A percentile compares a stretch with the other conserved stretches of the same genome.
Evolutionary conservation across 2,888 invertebrate species (phyloP).

Genomic region (Cheilosia variabilis): DNA sequence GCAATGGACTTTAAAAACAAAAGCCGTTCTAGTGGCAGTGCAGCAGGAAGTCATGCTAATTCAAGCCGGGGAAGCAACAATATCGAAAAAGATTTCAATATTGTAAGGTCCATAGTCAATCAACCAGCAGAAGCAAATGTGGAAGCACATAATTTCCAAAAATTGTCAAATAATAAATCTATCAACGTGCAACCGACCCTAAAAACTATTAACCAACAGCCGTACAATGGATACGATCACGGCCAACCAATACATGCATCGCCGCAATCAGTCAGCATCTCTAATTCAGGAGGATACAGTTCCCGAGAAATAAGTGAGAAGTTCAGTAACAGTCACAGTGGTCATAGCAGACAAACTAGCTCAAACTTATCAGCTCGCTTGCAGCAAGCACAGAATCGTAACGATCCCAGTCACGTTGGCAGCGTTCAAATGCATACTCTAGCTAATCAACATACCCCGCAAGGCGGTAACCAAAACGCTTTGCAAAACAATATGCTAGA

Average conservation of each 20-base stretch:
- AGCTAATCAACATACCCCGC: constrained; percentile 79
- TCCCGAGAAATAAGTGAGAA: constrained; percentile 55
- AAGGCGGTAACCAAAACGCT: constrained; percentile 76
- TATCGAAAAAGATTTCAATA: constrained; percentile 49
- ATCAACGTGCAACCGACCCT: constrained; percentile 42
- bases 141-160: constrained; percentile 52
- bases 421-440: constrained; percentile 83
- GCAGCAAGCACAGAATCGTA: constrained; percentile 82
- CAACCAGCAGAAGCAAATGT: constrained; percentile 31
- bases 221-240: constrained; percentile 63
- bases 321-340: constrained; percentile 43
- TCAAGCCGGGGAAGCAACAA: constrained; percentile 38
- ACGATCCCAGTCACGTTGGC: constrained; percentile 83
- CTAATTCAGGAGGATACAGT: constrained; percentile 47
- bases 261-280: constrained; percentile 44
- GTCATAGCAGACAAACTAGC: constrained; percentile 32
- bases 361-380: constrained; percentile 81
- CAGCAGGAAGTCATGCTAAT: constrained; percentile 32
- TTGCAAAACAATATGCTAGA: constrained; percentile 74
- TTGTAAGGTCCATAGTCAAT: constrained; percentile 50
- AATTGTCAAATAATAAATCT: constrained; percentile 25
- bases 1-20: constrained; percentile 83
- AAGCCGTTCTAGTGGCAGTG: constrained; percentile 68
- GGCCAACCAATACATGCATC: constrained; percentile 36
- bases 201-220: constrained; percentile 45